Conservation (phyloP, 2,888 invertebrate genomes). For the Cremastobaeus sp. region DNA sequence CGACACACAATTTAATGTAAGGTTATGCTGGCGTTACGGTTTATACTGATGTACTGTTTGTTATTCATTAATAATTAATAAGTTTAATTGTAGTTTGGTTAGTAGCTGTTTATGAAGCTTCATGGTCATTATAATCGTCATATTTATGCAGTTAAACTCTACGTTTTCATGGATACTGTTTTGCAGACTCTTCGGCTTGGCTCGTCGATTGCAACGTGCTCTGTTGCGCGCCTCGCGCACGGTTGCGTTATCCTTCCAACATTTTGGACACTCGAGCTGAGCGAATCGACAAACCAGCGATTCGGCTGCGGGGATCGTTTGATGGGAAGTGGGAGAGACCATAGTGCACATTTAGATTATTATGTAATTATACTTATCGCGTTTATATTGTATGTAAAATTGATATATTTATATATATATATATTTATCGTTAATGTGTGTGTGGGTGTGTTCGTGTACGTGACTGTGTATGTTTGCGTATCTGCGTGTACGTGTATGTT, state of each 20-base stretch:
- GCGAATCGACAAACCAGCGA: constrained; percentile 62
- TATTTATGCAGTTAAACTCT: constrained; percentile 78
- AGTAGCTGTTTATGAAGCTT: constrained; percentile 78
- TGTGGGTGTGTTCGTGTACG: constrained; percentile 28
- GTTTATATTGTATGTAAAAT: constrained; percentile 74
- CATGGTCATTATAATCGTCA: constrained; percentile 69
- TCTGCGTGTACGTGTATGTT: constrained; percentile 16
- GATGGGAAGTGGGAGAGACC: constrained; percentile 78
- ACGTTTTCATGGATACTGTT: constrained; percentile 68
- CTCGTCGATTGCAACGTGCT: constrained; percentile 44
- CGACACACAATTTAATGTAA: constrained; percentile 78
- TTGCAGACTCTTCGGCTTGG: constrained; percentile 37
- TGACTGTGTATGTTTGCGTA: neutral
- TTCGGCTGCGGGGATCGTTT: constrained; percentile 67
- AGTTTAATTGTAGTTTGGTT: constrained; percentile 78
- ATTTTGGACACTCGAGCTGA: constrained; percentile 11
- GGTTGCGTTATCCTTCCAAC: neutral
- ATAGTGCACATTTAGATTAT: constrained; percentile 78
- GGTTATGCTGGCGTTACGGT: constrained; percentile 78
- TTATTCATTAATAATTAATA: constrained; percentile 78
- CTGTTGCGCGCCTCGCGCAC: constrained; percentile 1
- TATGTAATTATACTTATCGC: constrained; percentile 77
- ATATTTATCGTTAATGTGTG: constrained; percentile 64
- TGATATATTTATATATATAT: constrained; percentile 74
- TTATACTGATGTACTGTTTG: constrained; percentile 78